Conservation (phyloP, 2,888 invertebrate species). For the Gymnosoma rotundatum region DNA sequence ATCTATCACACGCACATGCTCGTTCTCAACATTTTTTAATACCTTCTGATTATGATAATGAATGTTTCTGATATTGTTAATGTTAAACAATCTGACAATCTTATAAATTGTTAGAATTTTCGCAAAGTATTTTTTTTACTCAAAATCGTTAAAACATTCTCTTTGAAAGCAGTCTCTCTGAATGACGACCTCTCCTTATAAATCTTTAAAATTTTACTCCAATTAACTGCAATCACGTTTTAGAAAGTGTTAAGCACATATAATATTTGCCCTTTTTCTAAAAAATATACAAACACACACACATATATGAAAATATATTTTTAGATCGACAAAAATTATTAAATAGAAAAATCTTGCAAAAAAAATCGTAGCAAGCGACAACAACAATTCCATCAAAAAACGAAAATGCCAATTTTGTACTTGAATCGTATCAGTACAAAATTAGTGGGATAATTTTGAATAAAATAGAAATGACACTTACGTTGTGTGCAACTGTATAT, state of each 20-base stretch:
- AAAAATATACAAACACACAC: neutral
- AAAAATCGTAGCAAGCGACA: slow-evolving; percentile 28
- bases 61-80: no score
- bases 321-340: neutral
- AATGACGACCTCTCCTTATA: neutral
- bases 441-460: slow-evolving; percentile 1
- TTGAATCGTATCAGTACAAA: neutral
- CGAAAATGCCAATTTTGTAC: neutral
- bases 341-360: slow-evolving; percentile 36
- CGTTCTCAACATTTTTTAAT: no score
- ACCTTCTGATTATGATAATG: no score
- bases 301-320: neutral
- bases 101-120: no score
- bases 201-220: neutral
- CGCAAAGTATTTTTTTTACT: no score
- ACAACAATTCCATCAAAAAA: neutral
- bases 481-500: neutral
- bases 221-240: slow-evolving; percentile 16
- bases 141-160: no score
- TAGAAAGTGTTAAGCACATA: slow-evolving; percentile 58
- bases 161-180: no score
- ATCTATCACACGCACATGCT: no score
- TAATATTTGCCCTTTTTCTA: slow-evolving; percentile 45
- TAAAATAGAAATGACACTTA: slow-evolving; percentile 20
- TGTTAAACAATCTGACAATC: no score